Percentiles rank a stretch among this genome's conserved stretches.
Conservation (phyloP, 2,797 vertebrate genomes). For the Fratercula arctica region DNA sequence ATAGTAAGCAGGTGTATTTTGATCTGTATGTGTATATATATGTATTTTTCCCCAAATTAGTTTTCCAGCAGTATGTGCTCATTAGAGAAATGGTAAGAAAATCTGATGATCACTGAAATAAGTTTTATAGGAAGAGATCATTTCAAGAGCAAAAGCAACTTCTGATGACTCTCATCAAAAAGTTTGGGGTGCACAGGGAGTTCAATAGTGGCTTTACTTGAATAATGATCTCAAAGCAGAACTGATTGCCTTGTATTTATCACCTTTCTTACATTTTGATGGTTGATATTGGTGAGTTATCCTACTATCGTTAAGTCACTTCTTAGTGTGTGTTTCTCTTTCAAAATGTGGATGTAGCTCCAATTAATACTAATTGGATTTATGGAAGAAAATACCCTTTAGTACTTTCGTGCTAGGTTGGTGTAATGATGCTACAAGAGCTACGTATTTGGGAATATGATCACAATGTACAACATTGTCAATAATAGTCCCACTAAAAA, state of each 20-base stretch:
- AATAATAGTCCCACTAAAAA: neutral
- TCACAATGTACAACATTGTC: neutral
- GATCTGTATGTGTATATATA: neutral
- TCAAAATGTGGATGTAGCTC: slow-evolving; percentile 22
- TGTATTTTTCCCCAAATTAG: neutral
- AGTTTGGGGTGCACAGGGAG: neutral
- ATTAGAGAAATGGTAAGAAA: slow-evolving; percentile 2
- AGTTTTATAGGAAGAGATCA: neutral
- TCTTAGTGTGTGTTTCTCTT: slow-evolving; percentile 1
- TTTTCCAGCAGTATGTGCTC: slow-evolving; percentile 8
- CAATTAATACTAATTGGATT: slow-evolving; percentile 40
- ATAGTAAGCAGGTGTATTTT: slow-evolving; percentile 27
- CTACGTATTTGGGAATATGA: neutral
- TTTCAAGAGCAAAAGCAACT: slow-evolving; percentile 2
- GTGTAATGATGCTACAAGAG: neutral
- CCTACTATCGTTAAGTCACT: neutral
- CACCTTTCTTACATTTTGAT: neutral
- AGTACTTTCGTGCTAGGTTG: neutral
- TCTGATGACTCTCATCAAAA: neutral
- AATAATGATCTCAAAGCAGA: neutral
- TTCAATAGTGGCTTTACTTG: neutral
- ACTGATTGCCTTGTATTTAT: neutral
- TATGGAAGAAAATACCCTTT: slow-evolving; percentile 23
- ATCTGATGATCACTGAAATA: neutral
- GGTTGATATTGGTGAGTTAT: neutral